Base-by-base conservation (phyloP, 2,888 invertebrate genomes). In the Drosophila quinaria region DNA sequence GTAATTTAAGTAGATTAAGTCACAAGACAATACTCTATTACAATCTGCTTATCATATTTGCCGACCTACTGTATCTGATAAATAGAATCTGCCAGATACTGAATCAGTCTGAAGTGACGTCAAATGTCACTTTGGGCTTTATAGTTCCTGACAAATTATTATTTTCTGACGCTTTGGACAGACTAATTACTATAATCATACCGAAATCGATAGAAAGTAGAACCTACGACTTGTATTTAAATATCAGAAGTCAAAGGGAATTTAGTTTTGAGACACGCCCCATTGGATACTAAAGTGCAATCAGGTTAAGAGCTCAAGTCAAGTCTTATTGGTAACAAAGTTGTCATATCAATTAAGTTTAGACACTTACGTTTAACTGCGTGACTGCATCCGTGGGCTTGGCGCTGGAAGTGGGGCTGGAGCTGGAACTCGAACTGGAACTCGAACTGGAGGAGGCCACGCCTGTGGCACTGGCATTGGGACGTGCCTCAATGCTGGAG, bases 401-500 rank as follows among this genome's bases (percentile, higher is more conserved):
- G n/a, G 46, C 31, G 47, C 44, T 76, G 56, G 67, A 52, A 33
- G 33, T 54, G 35, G 4, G 22, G 2, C 33, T 51, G 19, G 59
- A 29, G 1, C 51, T 46, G 17, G 67, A 29, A 1, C 52, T 52
- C 25, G 25, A 25, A 25, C 25, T 25, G 42, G 67, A 33, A 4
- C 51, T 35, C 33, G 66, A 49, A 15, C 60, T 60, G 49, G 72
- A 49, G 1, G 46, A 42, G 41, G 66, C 62, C 37, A 63, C 51
- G 33, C 67, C 70, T 35, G 64, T 42, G 9, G 72, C 76, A 64
- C 82, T 88, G 17, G 58, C 75, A 74, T 92, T 92, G 78, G 92
- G 92, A 80, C 92, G 91, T 72, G 90, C 92, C 70, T 92, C 91
- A 66, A 83, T 88, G 72, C 90, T 85, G 60, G 85, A 84, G 70